phyloP scores from a whole-genome alignment of 2,113 vertebrate genomes.

The Ceyx melanurus region DNA sequence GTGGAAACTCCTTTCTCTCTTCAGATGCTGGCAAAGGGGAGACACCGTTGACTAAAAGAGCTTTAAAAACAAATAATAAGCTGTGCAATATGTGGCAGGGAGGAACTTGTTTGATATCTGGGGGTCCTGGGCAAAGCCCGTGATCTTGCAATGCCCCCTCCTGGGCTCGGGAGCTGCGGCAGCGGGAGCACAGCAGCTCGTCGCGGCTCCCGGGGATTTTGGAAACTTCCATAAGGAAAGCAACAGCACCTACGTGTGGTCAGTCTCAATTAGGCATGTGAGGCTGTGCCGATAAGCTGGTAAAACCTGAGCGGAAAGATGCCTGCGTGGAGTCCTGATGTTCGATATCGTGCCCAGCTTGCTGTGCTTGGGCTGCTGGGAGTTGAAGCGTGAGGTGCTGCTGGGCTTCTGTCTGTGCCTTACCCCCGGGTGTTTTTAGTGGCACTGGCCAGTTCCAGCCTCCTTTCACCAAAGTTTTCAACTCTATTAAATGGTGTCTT shows the following conservation, averaged over 20 bases:
- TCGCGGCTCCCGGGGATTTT: rapidly evolving
- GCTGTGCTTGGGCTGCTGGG: not conserved
- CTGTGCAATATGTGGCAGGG: rapidly evolving
- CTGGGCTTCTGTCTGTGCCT: not conserved
- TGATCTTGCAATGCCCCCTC: conserved; percentile 48
- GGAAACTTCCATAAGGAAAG: not conserved
- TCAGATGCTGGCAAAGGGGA: not conserved
- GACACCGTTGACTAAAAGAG: rapidly evolving
- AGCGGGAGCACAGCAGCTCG: not conserved
- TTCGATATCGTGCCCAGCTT: rapidly evolving
- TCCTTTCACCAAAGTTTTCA: not conserved
- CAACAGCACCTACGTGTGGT: conserved; percentile 24
- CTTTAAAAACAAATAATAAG: not conserved
- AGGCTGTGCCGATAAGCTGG: rapidly evolving
- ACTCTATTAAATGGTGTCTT: rapidly evolving
- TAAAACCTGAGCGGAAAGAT: rapidly evolving
- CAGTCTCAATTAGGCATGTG: rapidly evolving
- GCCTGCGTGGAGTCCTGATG: rapidly evolving
- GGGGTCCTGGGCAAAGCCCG: rapidly evolving
- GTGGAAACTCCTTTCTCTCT: not conserved
- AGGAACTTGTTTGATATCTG: rapidly evolving
- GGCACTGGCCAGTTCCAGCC: not conserved
- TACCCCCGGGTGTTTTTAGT: rapidly evolving
- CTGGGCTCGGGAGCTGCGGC: not conserved
- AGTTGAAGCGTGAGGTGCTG: rapidly evolving